Evolutionary conservation across 2,797 vertebrate genomes (phyloP), one percentile per base, ranked within the genome.

Genomic region (Danio jaintianensis): DNA sequence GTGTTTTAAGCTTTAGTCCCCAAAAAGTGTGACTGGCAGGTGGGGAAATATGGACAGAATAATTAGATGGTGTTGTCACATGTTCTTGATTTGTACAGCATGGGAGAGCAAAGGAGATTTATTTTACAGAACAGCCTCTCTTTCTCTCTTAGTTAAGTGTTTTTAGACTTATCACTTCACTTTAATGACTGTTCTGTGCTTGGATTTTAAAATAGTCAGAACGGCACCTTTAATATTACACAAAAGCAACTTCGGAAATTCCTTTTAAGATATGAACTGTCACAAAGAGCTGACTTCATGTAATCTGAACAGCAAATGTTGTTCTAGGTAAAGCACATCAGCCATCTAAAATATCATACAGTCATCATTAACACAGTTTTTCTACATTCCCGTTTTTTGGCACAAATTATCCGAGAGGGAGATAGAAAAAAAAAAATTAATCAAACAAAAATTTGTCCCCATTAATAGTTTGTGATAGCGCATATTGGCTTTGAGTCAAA

Each of bases 21-120:
- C 82, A 91, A 94, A 85, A 94, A 91, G 93, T 94, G 93, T 93
- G 92, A 92, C 90, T 91, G 91, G 92, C 94, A 93, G 92, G 91
- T 92, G 91, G 91, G 91, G 90, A 91, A 92, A 93, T 90, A 92
- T 90, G 88, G 88, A 90, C 88, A 84, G 92, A 89, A 89, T 93
- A 93, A 94, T 94, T 94, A 91, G 91, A 85, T 89, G 90, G 91
- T 91, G 91, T 89, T 89, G 86, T 89, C 84, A 79, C 85, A 86
- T 86, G 83, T 80, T 79, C 84, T 64, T 75, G 79, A 85, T 80
- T 83, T 88, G 82, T 80, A 82, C 78, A 62, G 73, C 72, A 67
- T 5, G 76, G 82, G 85, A 88, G 85, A 85, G 82, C 77, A 87
- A 56, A 72, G 58, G 45, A 78, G 29, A 56, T 36, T 18, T 76